These are phyloP conservation scores for Rotaria socialis DNA, from an alignment of 2,888 invertebrate genomes.

Conservation along the genomic window DNA sequence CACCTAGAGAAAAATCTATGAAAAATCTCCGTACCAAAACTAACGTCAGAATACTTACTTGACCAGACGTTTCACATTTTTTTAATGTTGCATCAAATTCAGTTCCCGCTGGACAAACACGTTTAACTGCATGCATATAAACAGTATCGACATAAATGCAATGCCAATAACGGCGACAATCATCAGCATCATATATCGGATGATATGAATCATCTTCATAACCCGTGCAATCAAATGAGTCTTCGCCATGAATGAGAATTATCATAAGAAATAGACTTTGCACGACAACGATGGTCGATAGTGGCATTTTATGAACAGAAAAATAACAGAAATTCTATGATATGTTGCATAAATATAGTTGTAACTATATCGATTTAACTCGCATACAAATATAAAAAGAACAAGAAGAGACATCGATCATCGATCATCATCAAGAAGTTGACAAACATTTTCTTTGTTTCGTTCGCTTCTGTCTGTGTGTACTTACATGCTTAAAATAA, in stretches of 20 bases:
- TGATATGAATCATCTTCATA: conserved; percentile 32
- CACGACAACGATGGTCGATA: background rate
- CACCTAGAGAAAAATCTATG: background rate
- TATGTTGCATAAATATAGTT: background rate
- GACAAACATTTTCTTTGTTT: background rate
- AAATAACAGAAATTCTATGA: background rate
- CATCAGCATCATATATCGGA: background rate
- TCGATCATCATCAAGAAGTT: background rate
- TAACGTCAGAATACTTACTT: background rate
- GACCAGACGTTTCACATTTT: background rate
- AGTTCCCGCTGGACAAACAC: conserved; percentile 33
- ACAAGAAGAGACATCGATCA: background rate
- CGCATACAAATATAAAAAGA: background rate
- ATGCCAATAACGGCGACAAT: conserved; percentile 35
- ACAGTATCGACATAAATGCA: conserved; percentile 18
- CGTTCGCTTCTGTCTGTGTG: conserved; percentile 10
- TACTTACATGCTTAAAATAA: conserved; percentile 1
- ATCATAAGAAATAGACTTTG: background rate
- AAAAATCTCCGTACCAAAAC: background rate
- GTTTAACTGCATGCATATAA: conserved; percentile 13
- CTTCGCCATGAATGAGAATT: background rate
- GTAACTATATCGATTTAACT: background rate
- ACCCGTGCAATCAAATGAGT: conserved; percentile 19
- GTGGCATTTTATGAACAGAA: background rate
- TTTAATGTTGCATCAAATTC: background rate